Evolutionary conservation across 2,797 vertebrate genomes (phyloP), one percentile per base, ranked within the genome.

Genomic region (Danio albolineatus): DNA sequence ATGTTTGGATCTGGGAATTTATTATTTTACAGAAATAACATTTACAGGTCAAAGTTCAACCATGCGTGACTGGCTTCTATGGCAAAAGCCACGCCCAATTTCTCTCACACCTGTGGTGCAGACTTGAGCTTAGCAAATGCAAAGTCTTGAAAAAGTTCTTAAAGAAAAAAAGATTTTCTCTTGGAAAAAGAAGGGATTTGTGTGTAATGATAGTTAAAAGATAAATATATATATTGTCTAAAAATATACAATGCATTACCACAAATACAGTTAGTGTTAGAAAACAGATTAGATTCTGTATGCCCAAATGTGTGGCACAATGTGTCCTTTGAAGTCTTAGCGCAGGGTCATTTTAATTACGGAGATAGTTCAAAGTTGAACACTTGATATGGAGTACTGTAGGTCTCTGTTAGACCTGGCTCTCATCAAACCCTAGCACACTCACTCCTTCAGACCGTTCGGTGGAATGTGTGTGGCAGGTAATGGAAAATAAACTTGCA

Each of bases 1-100:
- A 87, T 92, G 91, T 89, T 54, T 62, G 57, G 48, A 53, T 71
- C 38, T 61, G 44, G 10, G 54, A 49, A 48, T 69, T 51, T n/a
- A 28, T 28, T 28, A 78, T 49, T 69, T 77, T 36, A 57, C 38
- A 41, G 9, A 53, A 53, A 56, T 49, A 21, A 28, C 9, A 13
- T 39, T 54, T 59, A 21, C 44, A 51, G 17, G 67, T 53, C 59
- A 39, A 70, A 70, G 38, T 71, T 78, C 56, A 53, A 59, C n/a
- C 14, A 28, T 60, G 13, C 78, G 56, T 61, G 46, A 12, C 6
- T 10, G 28, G 36, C 70, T 49, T 78, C 76, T 17, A 61, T 4
- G 14, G 13, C n/a, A 78, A 61, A 36, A 53, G 38, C 7, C 46
- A 38, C 39, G 79, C 38, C 48, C 14, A 41, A 38, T 12, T 72